A percentile compares a stretch with the other conserved stretches of the same genome.
phyloP scores from a whole-genome alignment of 2,113 vertebrate genomes.

The Grallaria varia region DNA sequence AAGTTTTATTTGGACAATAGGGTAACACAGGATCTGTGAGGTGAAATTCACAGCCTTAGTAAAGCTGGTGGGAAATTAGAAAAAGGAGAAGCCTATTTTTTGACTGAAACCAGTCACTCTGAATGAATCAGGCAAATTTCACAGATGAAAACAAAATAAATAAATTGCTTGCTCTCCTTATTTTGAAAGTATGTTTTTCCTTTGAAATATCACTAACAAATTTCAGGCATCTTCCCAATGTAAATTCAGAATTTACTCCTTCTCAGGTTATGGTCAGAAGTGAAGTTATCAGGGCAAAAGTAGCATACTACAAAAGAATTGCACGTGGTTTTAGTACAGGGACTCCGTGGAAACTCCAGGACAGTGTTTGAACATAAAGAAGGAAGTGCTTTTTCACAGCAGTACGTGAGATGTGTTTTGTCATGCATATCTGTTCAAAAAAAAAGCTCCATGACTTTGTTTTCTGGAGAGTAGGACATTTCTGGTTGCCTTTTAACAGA shows the following conservation, averaged over 20 bases:
- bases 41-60: background rate
- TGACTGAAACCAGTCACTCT: slow-evolving; percentile 10
- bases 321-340: background rate
- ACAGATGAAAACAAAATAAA: background rate
- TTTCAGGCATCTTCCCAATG: background rate
- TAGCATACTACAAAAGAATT: background rate
- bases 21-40: background rate
- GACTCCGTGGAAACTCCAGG: background rate
- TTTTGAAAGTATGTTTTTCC: background rate
- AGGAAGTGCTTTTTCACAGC: background rate
- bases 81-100: slow-evolving; percentile 31
- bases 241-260: background rate
- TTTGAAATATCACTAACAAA: background rate
- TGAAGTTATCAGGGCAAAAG: background rate
- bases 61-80: background rate
- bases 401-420: background rate
- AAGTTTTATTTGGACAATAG: background rate
- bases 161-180: background rate
- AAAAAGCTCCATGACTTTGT: background rate
- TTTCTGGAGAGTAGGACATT: background rate
- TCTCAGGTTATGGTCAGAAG: background rate
- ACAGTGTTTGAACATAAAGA: background rate
- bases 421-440: background rate
- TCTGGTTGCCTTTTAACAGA: background rate
- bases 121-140: background rate